Conservation (phyloP, 2,797 vertebrate species). For the Florisuga fusca region DNA sequence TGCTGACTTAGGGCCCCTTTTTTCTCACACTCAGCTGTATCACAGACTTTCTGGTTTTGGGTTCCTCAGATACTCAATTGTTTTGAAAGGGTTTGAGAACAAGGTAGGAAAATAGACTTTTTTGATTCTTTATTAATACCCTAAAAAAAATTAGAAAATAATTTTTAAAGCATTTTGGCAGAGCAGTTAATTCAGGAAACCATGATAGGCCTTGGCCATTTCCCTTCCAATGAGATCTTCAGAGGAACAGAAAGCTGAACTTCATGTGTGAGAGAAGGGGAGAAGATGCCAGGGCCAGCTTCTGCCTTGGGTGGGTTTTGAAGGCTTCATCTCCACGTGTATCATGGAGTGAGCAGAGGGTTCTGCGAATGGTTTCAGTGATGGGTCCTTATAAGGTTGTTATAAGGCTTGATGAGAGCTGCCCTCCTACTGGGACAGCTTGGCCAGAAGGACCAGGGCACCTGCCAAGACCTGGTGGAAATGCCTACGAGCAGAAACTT, state of each 20-base stretch:
- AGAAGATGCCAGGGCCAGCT: not conserved
- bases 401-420: not conserved
- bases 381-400: not conserved
- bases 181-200: not conserved
- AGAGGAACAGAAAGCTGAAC: not conserved
- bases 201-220: not conserved
- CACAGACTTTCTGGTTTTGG: not conserved
- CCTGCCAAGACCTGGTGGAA: not conserved
- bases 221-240: not conserved
- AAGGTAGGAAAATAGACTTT: not conserved
- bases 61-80: not conserved
- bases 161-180: not conserved
- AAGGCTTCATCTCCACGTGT: not conserved
- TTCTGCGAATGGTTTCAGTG: not conserved
- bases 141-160: not conserved
- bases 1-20: not conserved
- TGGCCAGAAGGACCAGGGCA: not conserved
- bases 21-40: not conserved
- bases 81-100: not conserved
- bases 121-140: not conserved
- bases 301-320: not conserved
- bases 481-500: not conserved
- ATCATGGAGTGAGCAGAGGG: not conserved
- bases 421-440: not conserved
- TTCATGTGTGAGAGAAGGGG: not conserved